phyloP scores from a whole-genome alignment of 1,140 invertebrate species.

The Chironomus tepperi region DNA sequence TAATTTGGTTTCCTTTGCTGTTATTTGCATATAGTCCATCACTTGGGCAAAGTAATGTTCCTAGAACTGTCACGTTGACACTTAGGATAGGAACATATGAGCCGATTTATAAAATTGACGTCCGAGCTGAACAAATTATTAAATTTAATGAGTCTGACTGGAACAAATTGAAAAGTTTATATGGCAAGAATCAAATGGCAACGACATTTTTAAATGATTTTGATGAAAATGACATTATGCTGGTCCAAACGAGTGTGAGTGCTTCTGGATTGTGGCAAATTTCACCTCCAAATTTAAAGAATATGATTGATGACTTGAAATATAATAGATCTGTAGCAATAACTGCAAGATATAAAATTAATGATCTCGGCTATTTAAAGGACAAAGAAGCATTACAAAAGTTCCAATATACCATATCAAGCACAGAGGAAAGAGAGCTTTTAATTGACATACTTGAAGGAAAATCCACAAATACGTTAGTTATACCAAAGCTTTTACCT shows the following conservation, averaged over 20 bases:
- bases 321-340: neutral
- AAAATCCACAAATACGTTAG: neutral
- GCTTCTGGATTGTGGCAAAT: constrained; percentile 87
- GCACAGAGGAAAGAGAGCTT: neutral
- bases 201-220: constrained; percentile 83
- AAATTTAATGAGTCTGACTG: neutral
- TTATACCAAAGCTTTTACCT: neutral
- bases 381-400: neutral
- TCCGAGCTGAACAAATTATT: neutral
- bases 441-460: neutral
- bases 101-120: neutral
- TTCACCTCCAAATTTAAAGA: constrained; percentile 53
- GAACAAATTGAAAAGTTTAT: neutral
- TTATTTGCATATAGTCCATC: constrained; percentile 87
- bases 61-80: neutral
- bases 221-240: constrained; percentile 72
- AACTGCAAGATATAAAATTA: neutral
- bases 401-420: neutral
- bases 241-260: constrained; percentile 67
- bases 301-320: neutral
- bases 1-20: constrained; percentile 92
- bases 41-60: neutral
- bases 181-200: constrained; percentile 47
- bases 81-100: neutral
- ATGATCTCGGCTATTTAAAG: neutral